Evolutionary conservation across 2,888 invertebrate species (phyloP).

Genomic region (Sinelater perroti): DNA sequence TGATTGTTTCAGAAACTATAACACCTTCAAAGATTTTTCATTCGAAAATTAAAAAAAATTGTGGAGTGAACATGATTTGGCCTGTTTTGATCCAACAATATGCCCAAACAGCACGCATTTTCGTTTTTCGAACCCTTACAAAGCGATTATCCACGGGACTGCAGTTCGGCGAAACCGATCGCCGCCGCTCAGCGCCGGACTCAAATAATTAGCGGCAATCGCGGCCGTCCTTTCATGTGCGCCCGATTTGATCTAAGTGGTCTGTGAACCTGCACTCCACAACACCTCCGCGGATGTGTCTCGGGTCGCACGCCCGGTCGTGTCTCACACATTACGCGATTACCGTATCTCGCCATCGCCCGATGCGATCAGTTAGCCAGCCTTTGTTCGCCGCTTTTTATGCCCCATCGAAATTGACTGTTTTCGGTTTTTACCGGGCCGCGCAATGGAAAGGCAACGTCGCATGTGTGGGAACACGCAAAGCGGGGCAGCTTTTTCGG

Average conservation of each 20-base stretch:
- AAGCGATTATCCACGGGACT: no score
- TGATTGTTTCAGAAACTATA: no score
- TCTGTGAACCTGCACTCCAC: slow-evolving; percentile 32
- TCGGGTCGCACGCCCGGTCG: slow-evolving; percentile 43
- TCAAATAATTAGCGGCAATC: slow-evolving; percentile 5
- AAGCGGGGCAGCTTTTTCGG: no score
- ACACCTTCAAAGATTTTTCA: no score
- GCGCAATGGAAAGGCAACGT: slow-evolving; percentile 15
- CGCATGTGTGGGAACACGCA: slow-evolving; percentile 13
- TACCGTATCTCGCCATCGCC: slow-evolving; percentile 42
- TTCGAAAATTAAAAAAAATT: no score
- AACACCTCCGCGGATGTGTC: slow-evolving; percentile 29
- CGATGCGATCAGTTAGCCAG: slow-evolving; percentile 36
- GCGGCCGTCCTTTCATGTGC: slow-evolving; percentile 19
- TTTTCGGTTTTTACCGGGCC: slow-evolving; percentile 23
- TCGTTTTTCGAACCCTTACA: no score
- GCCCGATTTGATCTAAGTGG: slow-evolving; percentile 27
- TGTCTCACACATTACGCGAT: slow-evolving; percentile 46
- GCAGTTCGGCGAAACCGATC: no score
- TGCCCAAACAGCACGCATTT: no score
- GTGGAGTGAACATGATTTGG: no score
- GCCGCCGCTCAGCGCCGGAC: no score
- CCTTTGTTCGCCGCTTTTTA: slow-evolving; percentile 31
- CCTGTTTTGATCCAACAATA: no score
- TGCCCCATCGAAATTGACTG: slow-evolving; percentile 32